Evolutionary conservation across 2,888 invertebrate genomes (phyloP).

Genomic region (Calliscelio sp.): DNA sequence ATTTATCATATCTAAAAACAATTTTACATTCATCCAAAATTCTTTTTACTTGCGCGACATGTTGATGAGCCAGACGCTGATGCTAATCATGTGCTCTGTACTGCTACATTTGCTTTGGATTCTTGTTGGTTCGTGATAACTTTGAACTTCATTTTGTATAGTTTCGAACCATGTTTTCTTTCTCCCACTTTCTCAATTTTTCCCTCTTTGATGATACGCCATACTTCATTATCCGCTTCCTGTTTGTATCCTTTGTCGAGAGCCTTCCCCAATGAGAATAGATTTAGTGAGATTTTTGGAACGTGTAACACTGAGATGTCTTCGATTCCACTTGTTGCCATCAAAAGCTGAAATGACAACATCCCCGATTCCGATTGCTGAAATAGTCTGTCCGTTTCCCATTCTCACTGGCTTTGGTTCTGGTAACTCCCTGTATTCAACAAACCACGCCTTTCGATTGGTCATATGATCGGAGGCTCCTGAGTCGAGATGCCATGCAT

Average conservation of each 20-base stretch:
- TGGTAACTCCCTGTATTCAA: background rate
- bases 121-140: background rate
- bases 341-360: slow-evolving; percentile 72
- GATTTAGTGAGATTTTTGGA: slow-evolving; percentile 19
- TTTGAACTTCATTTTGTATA: slow-evolving; percentile 37
- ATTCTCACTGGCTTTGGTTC: slow-evolving; percentile 32
- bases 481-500: slow-evolving; percentile 6
- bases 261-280: slow-evolving; percentile 39
- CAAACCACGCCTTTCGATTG: background rate
- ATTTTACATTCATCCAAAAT: slow-evolving; percentile 20
- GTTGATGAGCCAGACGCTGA: slow-evolving; percentile 65
- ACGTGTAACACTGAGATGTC: slow-evolving; percentile 30
- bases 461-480: slow-evolving; percentile 11
- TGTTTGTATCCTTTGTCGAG: slow-evolving; percentile 36
- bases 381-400: slow-evolving; percentile 60
- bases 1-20: too few relatives aligned
- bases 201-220: slow-evolving; percentile 8
- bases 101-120: slow-evolving; percentile 1
- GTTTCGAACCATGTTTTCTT: background rate
- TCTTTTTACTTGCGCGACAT: slow-evolving; percentile 55
- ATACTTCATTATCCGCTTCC: background rate
- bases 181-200: slow-evolving; percentile 41
- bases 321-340: slow-evolving; percentile 57
- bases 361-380: slow-evolving; percentile 66
- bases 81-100: slow-evolving; percentile 25